Conservation (phyloP, 2,888 invertebrate genomes). For the Chymomyza amoena region DNA sequence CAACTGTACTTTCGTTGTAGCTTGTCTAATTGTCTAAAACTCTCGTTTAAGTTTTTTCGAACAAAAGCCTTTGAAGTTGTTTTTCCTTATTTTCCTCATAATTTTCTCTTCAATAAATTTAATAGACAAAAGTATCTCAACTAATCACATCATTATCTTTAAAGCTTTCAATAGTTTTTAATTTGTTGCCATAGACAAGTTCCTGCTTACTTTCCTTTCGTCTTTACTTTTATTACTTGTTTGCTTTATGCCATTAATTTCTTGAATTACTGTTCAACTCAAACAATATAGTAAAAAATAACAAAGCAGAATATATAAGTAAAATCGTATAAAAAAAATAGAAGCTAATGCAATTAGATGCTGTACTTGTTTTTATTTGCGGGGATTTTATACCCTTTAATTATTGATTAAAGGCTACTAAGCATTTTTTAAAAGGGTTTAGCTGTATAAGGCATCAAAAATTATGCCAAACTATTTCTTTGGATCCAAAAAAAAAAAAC, state of each 20-base stretch:
- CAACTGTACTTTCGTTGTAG: no score
- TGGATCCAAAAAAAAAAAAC: no score
- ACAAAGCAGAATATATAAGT: conserved; percentile 46
- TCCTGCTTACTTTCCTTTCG: not conserved
- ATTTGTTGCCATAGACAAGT: conserved; percentile 44
- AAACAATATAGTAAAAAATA: not conserved
- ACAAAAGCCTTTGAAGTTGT: no score
- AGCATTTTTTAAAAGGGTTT: no score
- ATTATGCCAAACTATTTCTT: no score
- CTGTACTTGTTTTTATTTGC: conserved; percentile 39
- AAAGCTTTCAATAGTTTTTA: conserved; percentile 55
- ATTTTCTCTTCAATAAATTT: not conserved
- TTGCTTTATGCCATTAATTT: conserved; percentile 42
- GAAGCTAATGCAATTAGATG: conserved; percentile 63
- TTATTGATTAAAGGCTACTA: no score
- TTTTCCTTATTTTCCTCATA: no score
- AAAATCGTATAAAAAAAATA: conserved; percentile 56
- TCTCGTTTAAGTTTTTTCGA: no score
- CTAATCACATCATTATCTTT: conserved; percentile 51
- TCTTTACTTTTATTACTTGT: not conserved
- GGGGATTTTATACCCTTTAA: not conserved
- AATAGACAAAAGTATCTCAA: not conserved
- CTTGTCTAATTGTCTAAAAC: no score
- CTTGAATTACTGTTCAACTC: conserved; percentile 48
- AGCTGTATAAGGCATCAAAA: no score